Percentiles rank a stretch among this genome's conserved stretches.
Evolutionary conservation across 2,797 vertebrate genomes (phyloP).

Genomic region (Sebastes dallii): DNA sequence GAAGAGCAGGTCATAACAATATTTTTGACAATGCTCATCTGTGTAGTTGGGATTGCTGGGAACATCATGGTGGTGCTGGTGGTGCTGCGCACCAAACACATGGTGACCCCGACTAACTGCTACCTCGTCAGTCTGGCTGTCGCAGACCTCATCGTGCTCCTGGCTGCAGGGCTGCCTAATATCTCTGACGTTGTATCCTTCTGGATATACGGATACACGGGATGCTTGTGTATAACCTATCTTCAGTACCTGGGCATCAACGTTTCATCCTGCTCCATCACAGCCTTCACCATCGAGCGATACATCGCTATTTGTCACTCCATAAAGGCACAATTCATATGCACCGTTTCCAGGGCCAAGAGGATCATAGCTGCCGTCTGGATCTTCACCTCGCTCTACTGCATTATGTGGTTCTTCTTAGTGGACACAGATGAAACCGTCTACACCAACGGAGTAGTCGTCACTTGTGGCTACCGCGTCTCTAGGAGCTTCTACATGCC

Average conservation of each 20-base stretch:
- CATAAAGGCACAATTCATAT: conserved; percentile 88
- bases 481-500: conserved; percentile 90
- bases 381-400: conserved; percentile 88
- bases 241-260: conserved; percentile 92
- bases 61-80: conserved; percentile 90
- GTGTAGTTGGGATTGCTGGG: conserved; percentile 86
- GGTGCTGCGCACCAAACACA: conserved; percentile 88
- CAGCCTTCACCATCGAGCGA: conserved; percentile 88
- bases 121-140: conserved; percentile 91
- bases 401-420: conserved; percentile 92
- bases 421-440: conserved; percentile 86
- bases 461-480: conserved; percentile 87
- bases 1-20: conserved; percentile 87
- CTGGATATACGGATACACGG: conserved; percentile 89
- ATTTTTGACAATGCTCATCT: conserved; percentile 85
- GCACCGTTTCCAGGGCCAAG: conserved; percentile 88
- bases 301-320: conserved; percentile 92
- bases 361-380: conserved; percentile 88
- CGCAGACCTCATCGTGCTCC: conserved; percentile 88
- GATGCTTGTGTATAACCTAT: conserved; percentile 92
- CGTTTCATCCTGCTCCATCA: conserved; percentile 89
- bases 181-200: conserved; percentile 85
- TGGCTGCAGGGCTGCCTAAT: conserved; percentile 88
- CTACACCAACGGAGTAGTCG: conserved; percentile 84
- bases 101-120: conserved; percentile 92